Base-by-base conservation (phyloP, 2,113 vertebrate genomes). In the Dromaius novaehollandiae region DNA sequence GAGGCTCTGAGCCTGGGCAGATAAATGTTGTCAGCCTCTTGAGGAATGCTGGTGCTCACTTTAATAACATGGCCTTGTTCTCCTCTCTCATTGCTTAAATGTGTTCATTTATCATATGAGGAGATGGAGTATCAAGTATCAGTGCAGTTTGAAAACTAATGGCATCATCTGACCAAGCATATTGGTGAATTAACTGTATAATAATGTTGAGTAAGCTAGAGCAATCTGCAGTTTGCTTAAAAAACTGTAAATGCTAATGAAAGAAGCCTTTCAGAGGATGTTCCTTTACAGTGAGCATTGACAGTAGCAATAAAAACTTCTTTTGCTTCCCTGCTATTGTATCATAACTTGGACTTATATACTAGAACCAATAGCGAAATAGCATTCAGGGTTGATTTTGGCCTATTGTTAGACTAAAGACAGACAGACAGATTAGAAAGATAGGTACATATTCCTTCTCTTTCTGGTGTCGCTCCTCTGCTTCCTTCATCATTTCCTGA, bases 391-490 rank as follows among this genome's bases (percentile, higher is more conserved):
- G 53, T 40, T 82, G 9, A 0, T 86, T 78, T 87, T 68, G 61
- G 36, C 38, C 76, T 77, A 18, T 80, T 25, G 65, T 78, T 84
- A 94, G 73, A 25, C 21, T 78, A 93, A 78, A 65, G 55, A 19
- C 24, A 82, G 70, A 48, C 56, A 90, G 42, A 51, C 6, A 40
- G 40, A 92, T 79, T 53, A 71, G 87, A 91, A 50, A 4, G 86
- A 91, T 94, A 98, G 97, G 97, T 98, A 99, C 99, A 14, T 99
- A 99, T 99, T 99, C 99, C 87, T 99, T 99, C 96, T 99, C 99
- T n/a, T 98, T 97, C 65, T 96, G 98, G 97, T 99, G 99, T 71
- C 98, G 98, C 66, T 99, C 99, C 93, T 99, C 98, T 0, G 99
- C 98, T 80, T 99, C 99, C 60, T 98, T 97, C 97, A 99, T 98